Conservation (phyloP, 2,113 vertebrate species). For the Zapornia atra region DNA sequence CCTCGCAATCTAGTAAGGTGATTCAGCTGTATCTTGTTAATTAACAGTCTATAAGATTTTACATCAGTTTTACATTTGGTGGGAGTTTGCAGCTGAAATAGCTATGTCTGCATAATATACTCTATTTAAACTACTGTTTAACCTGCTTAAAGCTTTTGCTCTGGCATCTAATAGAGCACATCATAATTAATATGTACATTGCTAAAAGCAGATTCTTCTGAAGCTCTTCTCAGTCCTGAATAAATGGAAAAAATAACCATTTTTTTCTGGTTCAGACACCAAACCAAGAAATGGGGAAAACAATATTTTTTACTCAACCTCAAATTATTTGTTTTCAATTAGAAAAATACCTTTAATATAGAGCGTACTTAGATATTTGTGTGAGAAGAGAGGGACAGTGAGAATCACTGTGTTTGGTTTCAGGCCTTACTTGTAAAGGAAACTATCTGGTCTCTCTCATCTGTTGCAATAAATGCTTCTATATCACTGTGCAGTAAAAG, state of each 20-base stretch:
- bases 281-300: neutral
- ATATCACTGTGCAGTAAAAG: neutral
- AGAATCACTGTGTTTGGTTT: neutral
- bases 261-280: neutral
- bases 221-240: neutral
- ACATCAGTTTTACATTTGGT: neutral
- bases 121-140: neutral
- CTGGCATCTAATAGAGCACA: neutral
- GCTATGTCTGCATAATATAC: neutral
- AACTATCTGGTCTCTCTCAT: neutral
- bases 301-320: neutral
- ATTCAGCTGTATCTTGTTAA: neutral
- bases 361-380: neutral
- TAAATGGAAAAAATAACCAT: neutral
- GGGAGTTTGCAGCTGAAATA: neutral
- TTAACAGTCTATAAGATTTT: neutral
- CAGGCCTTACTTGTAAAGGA: neutral
- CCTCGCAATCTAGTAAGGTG: neutral
- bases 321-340: neutral
- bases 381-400: neutral
- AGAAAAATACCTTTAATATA: neutral
- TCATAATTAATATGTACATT: neutral
- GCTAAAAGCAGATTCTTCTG: neutral
- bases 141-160: neutral
- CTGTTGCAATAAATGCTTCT: neutral